phyloP scores from a whole-genome alignment of 1,140 invertebrate species.

The honey bee (Apis mellifera) region Amel_HAv3.1 CM009939.2:10113001-10113500 shows the following conservation, averaged over 20 bases:
- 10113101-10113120: neutral
- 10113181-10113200: neutral
- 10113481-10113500: conserved; percentile 29
- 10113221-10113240: neutral
- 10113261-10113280: conserved; percentile 26
- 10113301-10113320: conserved; percentile 45
- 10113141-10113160: conserved; percentile 13
- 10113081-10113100: neutral
- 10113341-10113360: conserved; percentile 64
- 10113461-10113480: conserved; percentile 73
- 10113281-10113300: neutral
- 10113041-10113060: conserved; percentile 45
- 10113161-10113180: neutral
- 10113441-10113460: conserved; percentile 64
- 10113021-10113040: conserved; percentile 66
- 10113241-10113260: neutral
- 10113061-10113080: neutral
- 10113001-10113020: conserved; percentile 42
- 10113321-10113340: conserved; percentile 49
- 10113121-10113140: conserved; percentile 22
- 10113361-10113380: conserved; percentile 52
- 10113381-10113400: conserved; percentile 65
- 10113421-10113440: conserved; percentile 60
- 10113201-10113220: neutral
- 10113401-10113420: conserved; percentile 73